Evolutionary conservation across 53 echinoderm and acorn worm genomes (phyloP).

Genomic region (Crossaster papposus): DNA sequence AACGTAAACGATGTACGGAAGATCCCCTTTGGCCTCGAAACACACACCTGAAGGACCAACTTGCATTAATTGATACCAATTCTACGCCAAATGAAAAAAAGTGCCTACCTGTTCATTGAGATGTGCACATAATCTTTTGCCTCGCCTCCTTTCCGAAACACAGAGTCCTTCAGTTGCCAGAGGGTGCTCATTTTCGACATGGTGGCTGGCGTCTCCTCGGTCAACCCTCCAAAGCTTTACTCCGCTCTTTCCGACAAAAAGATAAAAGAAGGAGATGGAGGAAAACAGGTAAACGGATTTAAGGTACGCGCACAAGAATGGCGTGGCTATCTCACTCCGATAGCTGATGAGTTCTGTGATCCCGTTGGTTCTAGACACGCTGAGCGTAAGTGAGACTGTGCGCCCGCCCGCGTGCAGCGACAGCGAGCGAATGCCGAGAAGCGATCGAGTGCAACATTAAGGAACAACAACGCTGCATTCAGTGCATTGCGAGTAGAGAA

Average conservation of each 20-base stretch:
- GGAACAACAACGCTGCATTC: too few relatives aligned
- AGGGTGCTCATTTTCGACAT: slow-evolving; percentile 56
- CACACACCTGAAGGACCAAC: not conserved
- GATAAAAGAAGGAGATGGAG: not conserved
- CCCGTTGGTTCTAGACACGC: not conserved
- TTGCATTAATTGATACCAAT: not conserved
- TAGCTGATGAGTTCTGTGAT: slow-evolving; percentile 2
- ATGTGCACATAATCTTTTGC: slow-evolving; percentile 62
- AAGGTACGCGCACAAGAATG: not conserved
- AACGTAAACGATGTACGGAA: too few relatives aligned
- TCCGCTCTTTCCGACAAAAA: not conserved
- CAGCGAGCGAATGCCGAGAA: too few relatives aligned
- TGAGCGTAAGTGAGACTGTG: not conserved
- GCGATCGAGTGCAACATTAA: too few relatives aligned
- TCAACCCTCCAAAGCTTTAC: not conserved
- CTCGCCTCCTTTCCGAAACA: slow-evolving; percentile 47
- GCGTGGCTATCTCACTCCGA: not conserved
- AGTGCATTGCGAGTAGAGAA: too few relatives aligned
- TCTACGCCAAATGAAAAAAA: not conserved
- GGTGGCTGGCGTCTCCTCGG: not conserved
- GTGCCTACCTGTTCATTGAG: slow-evolving; percentile 62
- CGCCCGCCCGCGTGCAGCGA: too few relatives aligned
- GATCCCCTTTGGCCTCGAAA: too few relatives aligned
- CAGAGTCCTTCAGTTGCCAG: slow-evolving; percentile 62
- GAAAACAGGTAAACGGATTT: not conserved